phyloP scores from a whole-genome alignment of 2,888 invertebrate species.

The Laothoe populi region DNA sequence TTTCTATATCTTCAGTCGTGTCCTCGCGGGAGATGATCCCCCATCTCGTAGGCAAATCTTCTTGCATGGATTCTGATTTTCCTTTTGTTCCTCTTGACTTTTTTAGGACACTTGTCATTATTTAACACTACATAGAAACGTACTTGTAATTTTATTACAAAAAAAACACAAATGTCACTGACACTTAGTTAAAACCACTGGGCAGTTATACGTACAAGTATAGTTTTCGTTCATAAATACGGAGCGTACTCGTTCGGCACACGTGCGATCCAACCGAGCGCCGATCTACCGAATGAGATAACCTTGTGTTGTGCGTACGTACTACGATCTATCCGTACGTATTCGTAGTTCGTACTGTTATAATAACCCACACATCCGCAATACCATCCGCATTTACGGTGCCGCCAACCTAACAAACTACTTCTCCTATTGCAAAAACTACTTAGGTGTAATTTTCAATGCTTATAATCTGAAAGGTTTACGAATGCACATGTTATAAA shows the following conservation, averaged over 20 bases:
- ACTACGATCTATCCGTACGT: slow-evolving; percentile 22
- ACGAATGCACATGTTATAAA: slow-evolving; percentile 5
- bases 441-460: too few relatives aligned
- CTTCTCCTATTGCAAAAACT: neutral
- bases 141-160: slow-evolving; percentile 23
- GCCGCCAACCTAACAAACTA: slow-evolving; percentile 10
- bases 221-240: slow-evolving; percentile 14
- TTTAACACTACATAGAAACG: slow-evolving; percentile 68
- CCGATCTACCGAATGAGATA: slow-evolving; percentile 39
- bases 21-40: slow-evolving; percentile 65
- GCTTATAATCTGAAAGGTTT: too few relatives aligned
- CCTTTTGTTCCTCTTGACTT: slow-evolving; percentile 79
- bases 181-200: slow-evolving; percentile 33
- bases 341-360: neutral
- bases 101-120: slow-evolving; percentile 82
- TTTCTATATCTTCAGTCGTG: slow-evolving; percentile 88
- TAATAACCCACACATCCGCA: slow-evolving; percentile 6
- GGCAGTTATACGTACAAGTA: slow-evolving; percentile 2
- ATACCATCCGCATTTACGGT: slow-evolving; percentile 13
- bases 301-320: slow-evolving; percentile 35
- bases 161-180: slow-evolving; percentile 38
- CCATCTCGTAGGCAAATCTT: slow-evolving; percentile 77
- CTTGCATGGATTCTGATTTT: slow-evolving; percentile 83
- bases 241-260: slow-evolving; percentile 21
- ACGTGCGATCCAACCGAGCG: slow-evolving; percentile 32